Evolutionary conservation across 2,888 invertebrate species (phyloP).

Genomic region (Rhyacophila evoluta): DNA sequence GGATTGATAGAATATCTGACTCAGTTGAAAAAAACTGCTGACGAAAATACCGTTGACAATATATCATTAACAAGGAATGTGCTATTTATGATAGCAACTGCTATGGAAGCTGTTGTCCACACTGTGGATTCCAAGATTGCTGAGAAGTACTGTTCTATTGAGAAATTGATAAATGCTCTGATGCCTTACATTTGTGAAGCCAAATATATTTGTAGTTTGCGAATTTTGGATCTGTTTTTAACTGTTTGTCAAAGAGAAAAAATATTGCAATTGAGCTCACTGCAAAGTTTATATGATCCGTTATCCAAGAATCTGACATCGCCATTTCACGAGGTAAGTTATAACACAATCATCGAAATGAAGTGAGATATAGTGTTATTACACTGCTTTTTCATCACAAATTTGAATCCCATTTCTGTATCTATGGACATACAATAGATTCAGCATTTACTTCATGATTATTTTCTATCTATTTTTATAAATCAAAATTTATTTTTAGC

Average conservation of each 20-base stretch:
- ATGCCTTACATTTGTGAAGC: constrained; percentile 65
- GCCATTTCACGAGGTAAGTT: constrained; percentile 75
- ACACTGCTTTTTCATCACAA: too few relatives aligned
- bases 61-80: constrained; percentile 48
- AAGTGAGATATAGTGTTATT: too few relatives aligned
- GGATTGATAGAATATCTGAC: constrained; percentile 56
- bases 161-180: constrained; percentile 63
- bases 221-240: constrained; percentile 70
- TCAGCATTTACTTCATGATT: too few relatives aligned
- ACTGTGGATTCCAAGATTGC: constrained; percentile 67
- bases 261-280: constrained; percentile 63
- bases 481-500: too few relatives aligned
- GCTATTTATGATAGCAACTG: constrained; percentile 70
- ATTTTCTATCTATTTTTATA: too few relatives aligned
- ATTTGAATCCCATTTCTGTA: too few relatives aligned
- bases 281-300: constrained; percentile 67
- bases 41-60: constrained; percentile 41
- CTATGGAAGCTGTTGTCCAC: constrained; percentile 73
- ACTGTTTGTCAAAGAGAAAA: constrained; percentile 67
- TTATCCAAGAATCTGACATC: constrained; percentile 76
- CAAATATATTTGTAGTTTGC: constrained; percentile 66
- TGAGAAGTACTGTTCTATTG: constrained; percentile 64
- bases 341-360: too few relatives aligned
- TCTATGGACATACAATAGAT: too few relatives aligned
- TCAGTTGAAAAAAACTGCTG: background rate